phyloP scores from a whole-genome alignment of 2,888 invertebrate species.

The Trilocha varians region DNA sequence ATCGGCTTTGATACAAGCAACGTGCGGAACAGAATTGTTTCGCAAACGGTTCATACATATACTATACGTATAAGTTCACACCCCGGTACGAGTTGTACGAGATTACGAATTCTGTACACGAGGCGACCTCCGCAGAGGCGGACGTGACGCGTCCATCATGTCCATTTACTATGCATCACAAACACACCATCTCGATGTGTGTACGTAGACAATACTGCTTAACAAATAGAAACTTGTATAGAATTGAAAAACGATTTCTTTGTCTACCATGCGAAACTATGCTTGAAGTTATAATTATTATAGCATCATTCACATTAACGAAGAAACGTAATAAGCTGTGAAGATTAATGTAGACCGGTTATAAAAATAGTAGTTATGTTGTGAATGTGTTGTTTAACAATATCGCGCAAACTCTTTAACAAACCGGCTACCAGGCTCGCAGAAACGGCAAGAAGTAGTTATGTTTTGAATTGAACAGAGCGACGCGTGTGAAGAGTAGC shows the following conservation, averaged over 20 bases:
- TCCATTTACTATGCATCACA: constrained; percentile 27
- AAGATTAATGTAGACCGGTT: too few species aligned
- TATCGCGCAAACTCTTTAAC: constrained; percentile 66
- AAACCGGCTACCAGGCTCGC: constrained; percentile 62
- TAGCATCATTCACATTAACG: too few species aligned
- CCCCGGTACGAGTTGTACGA: constrained; percentile 14
- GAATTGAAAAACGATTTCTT: constrained; percentile 12
- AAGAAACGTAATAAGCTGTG: too few species aligned
- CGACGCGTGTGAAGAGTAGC: constrained; percentile 49
- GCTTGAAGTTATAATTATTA: neutral
- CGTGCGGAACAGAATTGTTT: constrained; percentile 14
- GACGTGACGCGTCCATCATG: constrained; percentile 46
- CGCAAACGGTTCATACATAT: constrained; percentile 31
- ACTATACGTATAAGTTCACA: constrained; percentile 30
- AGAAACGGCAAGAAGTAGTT: constrained; percentile 37
- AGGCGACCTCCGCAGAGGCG: constrained; percentile 50
- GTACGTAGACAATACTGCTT: constrained; percentile 13
- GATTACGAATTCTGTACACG: constrained; percentile 42
- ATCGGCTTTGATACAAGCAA: constrained; percentile 15
- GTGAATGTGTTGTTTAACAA: constrained; percentile 13
- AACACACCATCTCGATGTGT: constrained; percentile 19
- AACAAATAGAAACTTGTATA: constrained; percentile 17
- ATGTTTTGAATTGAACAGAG: constrained; percentile 22
- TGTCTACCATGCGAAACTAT: neutral
- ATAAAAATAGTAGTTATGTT: neutral